Evolutionary conservation across 1,140 invertebrate genomes (phyloP).

Genomic region (Chironomus striatipennis): DNA sequence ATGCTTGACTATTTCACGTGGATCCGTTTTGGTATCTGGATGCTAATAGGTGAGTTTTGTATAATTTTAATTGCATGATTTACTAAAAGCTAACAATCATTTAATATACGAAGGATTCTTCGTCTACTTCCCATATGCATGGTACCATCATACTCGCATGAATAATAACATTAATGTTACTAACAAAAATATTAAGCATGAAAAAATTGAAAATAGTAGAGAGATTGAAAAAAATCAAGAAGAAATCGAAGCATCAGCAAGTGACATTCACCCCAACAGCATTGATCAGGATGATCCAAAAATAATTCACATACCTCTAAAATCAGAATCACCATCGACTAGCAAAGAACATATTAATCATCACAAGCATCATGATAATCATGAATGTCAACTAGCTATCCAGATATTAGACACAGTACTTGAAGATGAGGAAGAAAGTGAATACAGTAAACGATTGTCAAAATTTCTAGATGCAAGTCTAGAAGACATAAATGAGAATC

Average conservation of each 20-base stretch:
- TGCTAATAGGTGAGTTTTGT: conserved; percentile 45
- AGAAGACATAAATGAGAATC: not conserved
- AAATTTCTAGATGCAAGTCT: not conserved
- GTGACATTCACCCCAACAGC: not conserved
- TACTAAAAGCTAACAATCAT: not conserved
- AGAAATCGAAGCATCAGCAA: not conserved
- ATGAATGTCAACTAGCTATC: not conserved
- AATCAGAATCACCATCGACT: not conserved
- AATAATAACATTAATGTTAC: conserved; percentile 8
- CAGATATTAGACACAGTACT: not conserved
- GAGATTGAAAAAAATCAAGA: not conserved
- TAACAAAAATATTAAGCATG: not conserved
- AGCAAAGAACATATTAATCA: not conserved
- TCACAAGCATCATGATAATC: not conserved
- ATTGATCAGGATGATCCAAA: not conserved
- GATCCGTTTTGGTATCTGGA: conserved; percentile 64
- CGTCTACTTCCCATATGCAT: not conserved
- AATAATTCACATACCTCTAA: not conserved
- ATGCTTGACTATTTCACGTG: conserved; percentile 58
- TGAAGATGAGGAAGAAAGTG: not conserved
- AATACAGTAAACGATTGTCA: not conserved
- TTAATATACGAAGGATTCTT: not conserved
- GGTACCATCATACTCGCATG: not conserved
- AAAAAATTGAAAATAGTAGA: not conserved
- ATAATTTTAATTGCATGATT: not conserved